Evolutionary conservation across 2,888 invertebrate species (phyloP).

Genomic region (Athetis lepigone): DNA sequence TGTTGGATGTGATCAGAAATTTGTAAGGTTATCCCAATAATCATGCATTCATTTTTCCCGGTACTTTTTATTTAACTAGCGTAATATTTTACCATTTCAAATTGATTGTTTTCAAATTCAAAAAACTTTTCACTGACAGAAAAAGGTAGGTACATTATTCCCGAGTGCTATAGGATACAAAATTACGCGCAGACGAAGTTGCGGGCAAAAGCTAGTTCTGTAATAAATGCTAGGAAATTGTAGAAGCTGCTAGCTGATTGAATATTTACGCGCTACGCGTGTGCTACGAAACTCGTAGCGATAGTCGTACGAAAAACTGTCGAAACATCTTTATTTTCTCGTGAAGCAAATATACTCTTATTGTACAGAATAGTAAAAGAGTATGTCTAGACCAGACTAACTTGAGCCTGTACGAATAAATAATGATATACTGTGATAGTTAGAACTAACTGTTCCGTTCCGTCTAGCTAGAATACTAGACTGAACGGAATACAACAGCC

Average conservation of each 20-base stretch:
- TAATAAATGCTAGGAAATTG: background rate
- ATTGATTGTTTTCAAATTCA: no score
- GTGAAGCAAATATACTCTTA: background rate
- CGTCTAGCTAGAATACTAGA: background rate
- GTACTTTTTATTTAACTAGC: background rate
- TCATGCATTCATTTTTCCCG: background rate
- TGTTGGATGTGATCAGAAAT: background rate
- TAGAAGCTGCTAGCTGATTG: background rate
- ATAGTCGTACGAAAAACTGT: background rate
- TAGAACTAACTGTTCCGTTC: no score
- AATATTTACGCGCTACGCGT: background rate
- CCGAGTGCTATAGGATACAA: no score
- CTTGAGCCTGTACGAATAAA: background rate
- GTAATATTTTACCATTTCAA: no score
- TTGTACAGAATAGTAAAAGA: background rate
- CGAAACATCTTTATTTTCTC: background rate
- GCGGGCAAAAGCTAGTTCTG: background rate
- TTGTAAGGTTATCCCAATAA: background rate
- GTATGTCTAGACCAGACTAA: background rate
- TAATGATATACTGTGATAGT: background rate
- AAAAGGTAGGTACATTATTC: no score
- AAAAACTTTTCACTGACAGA: no score
- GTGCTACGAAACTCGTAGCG: slow-evolving; percentile 6
- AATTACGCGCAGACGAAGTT: no score
- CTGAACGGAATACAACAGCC: background rate